Base-by-base conservation (phyloP, 1,140 invertebrate genomes). In the Drosophila varians region DNA sequence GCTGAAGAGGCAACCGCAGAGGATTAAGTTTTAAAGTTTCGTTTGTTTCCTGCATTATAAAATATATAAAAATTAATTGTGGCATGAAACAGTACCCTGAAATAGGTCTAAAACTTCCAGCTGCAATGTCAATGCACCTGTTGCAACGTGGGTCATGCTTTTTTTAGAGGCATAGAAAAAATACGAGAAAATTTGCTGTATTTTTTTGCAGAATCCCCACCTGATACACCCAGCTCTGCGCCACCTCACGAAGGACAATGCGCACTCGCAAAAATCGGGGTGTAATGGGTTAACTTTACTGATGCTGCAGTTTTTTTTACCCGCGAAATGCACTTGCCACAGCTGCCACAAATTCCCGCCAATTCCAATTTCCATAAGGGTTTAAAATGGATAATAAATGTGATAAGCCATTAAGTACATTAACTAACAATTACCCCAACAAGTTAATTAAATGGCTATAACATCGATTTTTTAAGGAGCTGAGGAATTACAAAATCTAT, bases 141-240 rank as follows among this genome's bases (percentile, higher is more conserved):
- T 84, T 84, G 79, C 66, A 45, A 31, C 19, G 26, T 25, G 72
- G 78, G 28, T 31, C 11, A 31, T 56, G 54, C 55, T 62, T 64
- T 54, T 70, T 66, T 53, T 72, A 43, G 36, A 53, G 58, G 43
- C 76, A 77, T 73, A 61, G 48, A 56, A 83, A 66, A 83, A 48
- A 58, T 31, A 49, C 23, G 11, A 61, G 19, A 43, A 58, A 60
- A 61, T 40, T 48, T 48, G 43, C 69, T 42, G 45, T 72, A 72
- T 62, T n/a, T 19, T 72, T 62, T n/a, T 19, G 21, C 45, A 25
- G 16, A 34, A 40, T 52, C 26, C 46, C n/a, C 57, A 45, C 38
- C 18, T 8, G 19, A 19, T 18, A 14, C 12, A 25, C n/a, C n/a
- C 18, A 42, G 19, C 47, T 25, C 18, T 25, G 42, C n/a, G 51